Conservation (phyloP, 2,113 vertebrate genomes). For the Cyprinodon tularosa region DNA sequence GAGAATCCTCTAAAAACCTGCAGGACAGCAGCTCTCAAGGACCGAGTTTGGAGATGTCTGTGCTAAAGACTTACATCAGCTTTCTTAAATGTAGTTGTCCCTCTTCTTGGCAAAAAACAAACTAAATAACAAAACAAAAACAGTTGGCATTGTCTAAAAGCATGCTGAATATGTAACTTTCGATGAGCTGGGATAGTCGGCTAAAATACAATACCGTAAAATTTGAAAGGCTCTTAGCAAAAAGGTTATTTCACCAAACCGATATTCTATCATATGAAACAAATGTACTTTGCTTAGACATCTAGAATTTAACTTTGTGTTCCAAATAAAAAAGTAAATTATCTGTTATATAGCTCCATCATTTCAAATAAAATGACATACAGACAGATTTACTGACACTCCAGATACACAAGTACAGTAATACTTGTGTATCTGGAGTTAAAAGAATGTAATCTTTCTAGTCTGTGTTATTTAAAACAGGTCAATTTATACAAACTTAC, state of each 20-base stretch:
- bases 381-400: neutral
- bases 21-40: too few relatives aligned
- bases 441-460: neutral
- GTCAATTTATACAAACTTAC: neutral
- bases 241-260: neutral
- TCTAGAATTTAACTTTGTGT: neutral
- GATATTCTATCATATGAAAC: neutral
- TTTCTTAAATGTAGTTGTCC: too few relatives aligned
- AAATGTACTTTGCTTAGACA: neutral
- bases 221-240: neutral
- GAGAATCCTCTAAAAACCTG: too few relatives aligned
- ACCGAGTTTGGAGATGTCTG: too few relatives aligned
- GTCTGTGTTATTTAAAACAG: neutral
- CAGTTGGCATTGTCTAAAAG: too few relatives aligned
- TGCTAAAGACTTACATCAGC: too few relatives aligned
- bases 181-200: too few relatives aligned
- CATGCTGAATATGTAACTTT: too few relatives aligned
- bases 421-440: too few relatives aligned
- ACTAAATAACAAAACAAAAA: too few relatives aligned
- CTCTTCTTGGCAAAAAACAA: too few relatives aligned
- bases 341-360: neutral
- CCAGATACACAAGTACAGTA: neutral
- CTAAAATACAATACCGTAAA: neutral
- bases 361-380: neutral
- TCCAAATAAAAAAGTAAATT: too few relatives aligned